A percentile compares a stretch with the other conserved stretches of the same genome.
phyloP scores from a whole-genome alignment of 1,140 invertebrate species.

The Dreissena rostriformis region DNA sequence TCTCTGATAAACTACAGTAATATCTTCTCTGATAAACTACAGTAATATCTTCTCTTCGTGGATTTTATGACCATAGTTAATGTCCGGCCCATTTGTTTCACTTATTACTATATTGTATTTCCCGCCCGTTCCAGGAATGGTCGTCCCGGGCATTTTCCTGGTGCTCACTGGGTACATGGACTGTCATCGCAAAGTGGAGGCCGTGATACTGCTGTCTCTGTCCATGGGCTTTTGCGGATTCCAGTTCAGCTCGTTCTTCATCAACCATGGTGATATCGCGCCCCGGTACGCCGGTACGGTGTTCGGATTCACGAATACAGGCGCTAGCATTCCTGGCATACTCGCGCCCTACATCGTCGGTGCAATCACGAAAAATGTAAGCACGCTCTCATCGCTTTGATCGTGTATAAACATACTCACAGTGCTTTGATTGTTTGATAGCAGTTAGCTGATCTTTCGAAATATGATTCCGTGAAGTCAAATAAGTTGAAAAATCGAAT shows the following conservation, averaged over 20 bases:
- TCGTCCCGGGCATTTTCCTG: slow-evolving; percentile 69
- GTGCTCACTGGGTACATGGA: slow-evolving; percentile 70
- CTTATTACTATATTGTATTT: background rate
- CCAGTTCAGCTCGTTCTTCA: slow-evolving; percentile 86
- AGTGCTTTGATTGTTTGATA: background rate
- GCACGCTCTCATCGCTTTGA: slow-evolving; percentile 36
- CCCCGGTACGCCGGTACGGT: slow-evolving; percentile 89
- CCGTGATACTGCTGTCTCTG: slow-evolving; percentile 70
- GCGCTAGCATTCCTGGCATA: slow-evolving; percentile 93
- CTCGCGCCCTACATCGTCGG: slow-evolving; percentile 91
- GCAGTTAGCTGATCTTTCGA: background rate
- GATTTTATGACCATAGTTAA: background rate
- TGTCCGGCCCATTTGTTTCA: slow-evolving; percentile 1
- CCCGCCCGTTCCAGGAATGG: slow-evolving; percentile 61
- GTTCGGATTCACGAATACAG: slow-evolving; percentile 93
- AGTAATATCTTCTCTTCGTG: too few species aligned
- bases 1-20: too few species aligned
- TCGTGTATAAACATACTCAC: too few species aligned
- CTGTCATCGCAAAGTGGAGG: slow-evolving; percentile 66
- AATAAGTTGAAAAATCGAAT: background rate
- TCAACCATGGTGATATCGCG: slow-evolving; percentile 93
- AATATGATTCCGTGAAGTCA: background rate
- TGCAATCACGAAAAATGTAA: slow-evolving; percentile 85
- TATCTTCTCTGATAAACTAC: too few species aligned
- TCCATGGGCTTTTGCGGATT: slow-evolving; percentile 74